Evolutionary conservation across 2,113 vertebrate species (phyloP).

Genomic region (Eulemur macaco): DNA sequence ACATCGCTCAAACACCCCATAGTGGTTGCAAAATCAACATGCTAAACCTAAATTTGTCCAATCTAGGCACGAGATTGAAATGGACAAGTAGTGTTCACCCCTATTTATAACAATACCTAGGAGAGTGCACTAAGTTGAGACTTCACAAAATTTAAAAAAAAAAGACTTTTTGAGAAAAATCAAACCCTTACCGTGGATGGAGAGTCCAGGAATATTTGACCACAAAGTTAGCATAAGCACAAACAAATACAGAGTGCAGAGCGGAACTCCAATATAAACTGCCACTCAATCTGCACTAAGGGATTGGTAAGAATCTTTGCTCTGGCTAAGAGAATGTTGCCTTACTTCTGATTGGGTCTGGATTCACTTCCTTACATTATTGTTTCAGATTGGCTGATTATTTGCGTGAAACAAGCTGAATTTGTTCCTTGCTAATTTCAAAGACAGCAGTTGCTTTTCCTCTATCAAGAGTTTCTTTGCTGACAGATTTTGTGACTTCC

Average conservation of each 20-base stretch:
- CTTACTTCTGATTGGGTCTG: neutral
- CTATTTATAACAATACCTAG: neutral
- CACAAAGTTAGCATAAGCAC: neutral
- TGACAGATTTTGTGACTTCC: neutral
- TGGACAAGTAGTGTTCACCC: neutral
- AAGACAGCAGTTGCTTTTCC: neutral
- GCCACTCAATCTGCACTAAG: neutral
- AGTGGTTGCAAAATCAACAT: neutral
- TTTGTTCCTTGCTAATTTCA: conserved; percentile 27
- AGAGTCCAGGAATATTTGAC: neutral
- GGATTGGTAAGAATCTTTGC: neutral
- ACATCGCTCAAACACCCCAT: neutral
- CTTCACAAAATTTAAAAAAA: neutral
- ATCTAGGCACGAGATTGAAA: neutral
- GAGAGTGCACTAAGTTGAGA: neutral
- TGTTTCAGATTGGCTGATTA: neutral
- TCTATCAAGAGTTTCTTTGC: neutral
- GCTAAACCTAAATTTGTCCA: neutral
- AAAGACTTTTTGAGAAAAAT: conserved; percentile 4
- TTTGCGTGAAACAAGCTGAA: neutral
- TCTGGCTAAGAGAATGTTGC: neutral
- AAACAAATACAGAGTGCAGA: neutral
- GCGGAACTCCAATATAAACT: neutral
- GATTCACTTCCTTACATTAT: neutral
- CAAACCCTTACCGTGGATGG: neutral